Percentiles rank a stretch among this genome's conserved stretches.
Conservation (phyloP, 2,888 invertebrate genomes). For the Erebia palarica region DNA sequence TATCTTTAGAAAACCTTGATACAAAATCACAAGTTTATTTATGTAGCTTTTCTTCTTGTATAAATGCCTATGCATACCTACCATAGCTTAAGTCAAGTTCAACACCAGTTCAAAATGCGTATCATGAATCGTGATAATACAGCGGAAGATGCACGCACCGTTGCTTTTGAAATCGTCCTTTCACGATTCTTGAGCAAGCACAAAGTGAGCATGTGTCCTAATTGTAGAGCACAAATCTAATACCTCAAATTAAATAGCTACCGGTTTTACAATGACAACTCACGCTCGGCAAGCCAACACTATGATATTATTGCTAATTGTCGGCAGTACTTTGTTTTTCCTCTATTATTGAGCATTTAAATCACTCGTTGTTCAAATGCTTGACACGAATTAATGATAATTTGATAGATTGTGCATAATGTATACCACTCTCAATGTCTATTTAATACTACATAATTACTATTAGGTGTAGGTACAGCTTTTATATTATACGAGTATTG, state of each 20-base stretch:
- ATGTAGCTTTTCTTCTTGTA: too few species aligned
- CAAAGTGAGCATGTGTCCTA: constrained; percentile 73
- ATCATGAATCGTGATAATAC: constrained; percentile 65
- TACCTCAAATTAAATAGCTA: constrained; percentile 58
- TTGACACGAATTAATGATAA: constrained; percentile 11
- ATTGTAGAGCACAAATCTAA: constrained; percentile 59
- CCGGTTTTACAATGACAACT: constrained; percentile 52
- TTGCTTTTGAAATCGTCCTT: constrained; percentile 65
- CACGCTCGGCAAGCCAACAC: constrained; percentile 62
- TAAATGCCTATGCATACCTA: too few species aligned
- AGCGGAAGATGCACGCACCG: constrained; percentile 57
- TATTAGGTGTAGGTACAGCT: too few species aligned
- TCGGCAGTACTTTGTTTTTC: constrained; percentile 34
- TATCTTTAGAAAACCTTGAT: too few species aligned
- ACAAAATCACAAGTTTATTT: too few species aligned
- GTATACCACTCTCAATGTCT: too few species aligned
- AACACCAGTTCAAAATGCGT: constrained; percentile 44
- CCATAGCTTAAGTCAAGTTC: constrained; percentile 8
- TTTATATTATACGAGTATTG: too few species aligned
- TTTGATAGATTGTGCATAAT: neutral
- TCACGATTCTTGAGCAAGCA: constrained; percentile 75
- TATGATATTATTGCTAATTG: constrained; percentile 64
- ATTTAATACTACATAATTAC: too few species aligned
- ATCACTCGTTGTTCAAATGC: constrained; percentile 15
- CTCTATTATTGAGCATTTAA: constrained; percentile 28